Evolutionary conservation across 2,888 invertebrate species (phyloP).

Genomic region (Notodonta ziczac): DNA sequence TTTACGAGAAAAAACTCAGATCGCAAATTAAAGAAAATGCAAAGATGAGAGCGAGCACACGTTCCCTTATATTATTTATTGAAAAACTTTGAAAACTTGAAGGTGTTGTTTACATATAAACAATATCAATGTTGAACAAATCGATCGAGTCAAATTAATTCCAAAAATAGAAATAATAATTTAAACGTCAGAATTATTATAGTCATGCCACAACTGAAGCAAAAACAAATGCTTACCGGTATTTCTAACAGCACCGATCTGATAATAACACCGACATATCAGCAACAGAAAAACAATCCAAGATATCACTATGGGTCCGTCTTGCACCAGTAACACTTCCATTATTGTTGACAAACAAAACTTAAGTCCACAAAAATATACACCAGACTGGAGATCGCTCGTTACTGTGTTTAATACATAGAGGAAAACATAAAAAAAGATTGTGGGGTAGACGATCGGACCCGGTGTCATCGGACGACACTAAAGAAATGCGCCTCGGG

Average conservation of each 20-base stretch:
- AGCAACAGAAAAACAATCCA: constrained; percentile 76
- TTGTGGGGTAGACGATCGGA: constrained; percentile 69
- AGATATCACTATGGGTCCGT: constrained; percentile 73
- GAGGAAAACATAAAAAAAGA: constrained; percentile 33
- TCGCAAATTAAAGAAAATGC: too few relatives aligned
- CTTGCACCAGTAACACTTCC: constrained; percentile 69
- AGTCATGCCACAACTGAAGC: too few relatives aligned
- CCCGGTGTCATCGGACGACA: constrained; percentile 77
- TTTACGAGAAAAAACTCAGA: too few relatives aligned
- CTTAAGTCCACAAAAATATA: constrained; percentile 9
- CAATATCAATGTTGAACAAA: too few relatives aligned
- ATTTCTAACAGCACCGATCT: constrained; percentile 54
- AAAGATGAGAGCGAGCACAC: too few relatives aligned
- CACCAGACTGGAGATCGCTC: constrained; percentile 21
- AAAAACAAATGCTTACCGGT: constrained; percentile 47
- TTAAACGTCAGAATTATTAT: too few relatives aligned
- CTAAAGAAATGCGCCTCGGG: constrained; percentile 71
- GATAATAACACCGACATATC: constrained; percentile 76
- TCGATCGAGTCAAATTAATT: too few relatives aligned
- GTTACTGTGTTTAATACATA: constrained; percentile 21
- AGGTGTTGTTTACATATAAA: too few relatives aligned
- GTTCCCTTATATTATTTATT: too few relatives aligned
- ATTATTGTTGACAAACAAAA: constrained; percentile 49
- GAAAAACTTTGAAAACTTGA: too few relatives aligned
- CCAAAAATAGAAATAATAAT: too few relatives aligned